Evolutionary conservation across 2,888 invertebrate species (phyloP).

Genomic region (Drosophila anomalata): DNA sequence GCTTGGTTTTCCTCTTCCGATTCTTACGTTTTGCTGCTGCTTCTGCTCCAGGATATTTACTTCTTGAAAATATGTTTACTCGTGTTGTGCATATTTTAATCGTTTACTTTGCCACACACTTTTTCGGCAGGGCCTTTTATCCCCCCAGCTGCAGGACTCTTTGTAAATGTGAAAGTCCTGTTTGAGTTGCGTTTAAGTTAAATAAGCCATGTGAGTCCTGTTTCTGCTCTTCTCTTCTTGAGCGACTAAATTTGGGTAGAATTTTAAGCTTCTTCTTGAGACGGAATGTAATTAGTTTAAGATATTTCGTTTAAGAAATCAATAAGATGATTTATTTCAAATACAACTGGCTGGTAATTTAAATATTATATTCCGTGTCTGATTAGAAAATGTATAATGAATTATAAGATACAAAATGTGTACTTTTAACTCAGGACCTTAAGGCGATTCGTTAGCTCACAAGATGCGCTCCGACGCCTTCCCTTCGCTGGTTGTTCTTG

Average conservation of each 20-base stretch:
- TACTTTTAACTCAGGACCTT: constrained; percentile 7
- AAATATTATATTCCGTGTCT: not conserved
- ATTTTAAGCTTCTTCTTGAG: constrained; percentile 41
- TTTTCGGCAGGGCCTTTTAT: constrained; percentile 51
- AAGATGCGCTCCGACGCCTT: constrained; percentile 59
- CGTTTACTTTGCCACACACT: constrained; percentile 78
- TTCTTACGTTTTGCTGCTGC: constrained; percentile 17
- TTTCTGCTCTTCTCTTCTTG: constrained; percentile 3
- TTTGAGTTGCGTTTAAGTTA: constrained; percentile 74
- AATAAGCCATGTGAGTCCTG: constrained; percentile 63
- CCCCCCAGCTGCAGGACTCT: not conserved
- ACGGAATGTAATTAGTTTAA: not conserved
- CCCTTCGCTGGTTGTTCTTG: not conserved
- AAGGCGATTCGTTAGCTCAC: constrained; percentile 63
- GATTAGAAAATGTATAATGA: constrained; percentile 53
- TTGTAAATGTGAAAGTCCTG: constrained; percentile 46
- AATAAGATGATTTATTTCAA: not conserved
- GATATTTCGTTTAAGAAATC: not conserved
- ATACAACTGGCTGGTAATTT: too few relatives aligned
- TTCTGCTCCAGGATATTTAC: constrained; percentile 81
- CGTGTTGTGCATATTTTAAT: constrained; percentile 83
- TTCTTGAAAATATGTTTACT: constrained; percentile 83
- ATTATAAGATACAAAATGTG: constrained; percentile 52
- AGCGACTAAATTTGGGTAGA: constrained; percentile 37
- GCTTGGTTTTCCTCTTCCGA: constrained; percentile 51